These are phyloP conservation scores for Spisula solida DNA, from an alignment of 2,888 invertebrate species.

Conservation along the genomic window DNA sequence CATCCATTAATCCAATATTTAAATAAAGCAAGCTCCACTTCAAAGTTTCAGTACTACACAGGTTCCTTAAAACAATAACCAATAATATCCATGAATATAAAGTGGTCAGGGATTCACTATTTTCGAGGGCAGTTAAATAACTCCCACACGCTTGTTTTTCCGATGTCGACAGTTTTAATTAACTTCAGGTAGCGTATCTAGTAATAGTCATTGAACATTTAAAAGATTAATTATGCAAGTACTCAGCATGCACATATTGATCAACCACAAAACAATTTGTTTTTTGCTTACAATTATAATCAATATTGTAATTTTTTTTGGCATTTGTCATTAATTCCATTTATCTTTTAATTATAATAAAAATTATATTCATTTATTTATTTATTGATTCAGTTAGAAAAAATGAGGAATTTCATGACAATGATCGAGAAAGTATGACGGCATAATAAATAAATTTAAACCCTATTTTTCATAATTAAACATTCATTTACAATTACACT, in stretches of 20 bases:
- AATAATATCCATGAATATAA: neutral
- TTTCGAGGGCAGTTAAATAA: neutral
- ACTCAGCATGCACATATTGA: neutral
- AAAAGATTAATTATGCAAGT: neutral
- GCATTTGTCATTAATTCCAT: too few relatives aligned
- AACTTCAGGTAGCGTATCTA: neutral
- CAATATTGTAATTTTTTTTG: neutral
- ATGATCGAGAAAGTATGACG: neutral
- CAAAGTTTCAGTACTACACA: neutral
- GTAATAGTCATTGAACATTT: neutral
- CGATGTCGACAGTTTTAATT: neutral
- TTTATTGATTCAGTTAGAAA: neutral
- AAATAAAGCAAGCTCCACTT: neutral
- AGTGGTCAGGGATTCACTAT: neutral
- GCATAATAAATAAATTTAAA: neutral
- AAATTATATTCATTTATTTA: too few relatives aligned
- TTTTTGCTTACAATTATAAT: neutral
- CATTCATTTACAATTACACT: neutral
- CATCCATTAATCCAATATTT: slow-evolving; percentile 18
- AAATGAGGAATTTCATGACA: neutral
- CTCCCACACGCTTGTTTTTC: neutral
- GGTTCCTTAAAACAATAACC: neutral
- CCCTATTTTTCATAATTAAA: neutral
- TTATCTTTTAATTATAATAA: too few relatives aligned
- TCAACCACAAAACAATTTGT: neutral